phyloP scores from a whole-genome alignment of 2,113 vertebrate genomes.

The Nycticryphes semicollaris region DNA sequence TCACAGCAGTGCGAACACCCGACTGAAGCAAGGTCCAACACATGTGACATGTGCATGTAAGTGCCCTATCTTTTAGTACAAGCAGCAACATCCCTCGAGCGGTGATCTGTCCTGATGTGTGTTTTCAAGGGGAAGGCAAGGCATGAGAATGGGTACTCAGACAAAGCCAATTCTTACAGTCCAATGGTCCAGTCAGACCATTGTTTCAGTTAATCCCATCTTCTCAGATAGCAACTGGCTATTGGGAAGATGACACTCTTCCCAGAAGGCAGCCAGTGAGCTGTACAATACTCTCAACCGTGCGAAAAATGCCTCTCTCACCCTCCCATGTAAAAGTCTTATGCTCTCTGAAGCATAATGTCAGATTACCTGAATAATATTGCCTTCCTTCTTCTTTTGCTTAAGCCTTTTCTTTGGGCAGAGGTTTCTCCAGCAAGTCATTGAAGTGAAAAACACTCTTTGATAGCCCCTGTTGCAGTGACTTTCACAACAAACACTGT shows the following conservation, averaged over 20 bases:
- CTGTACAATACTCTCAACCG: background rate
- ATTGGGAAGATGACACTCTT: background rate
- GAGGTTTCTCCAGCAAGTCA: background rate
- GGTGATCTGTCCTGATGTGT: background rate
- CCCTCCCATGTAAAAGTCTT: background rate
- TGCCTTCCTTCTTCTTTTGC: background rate
- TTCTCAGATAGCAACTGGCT: constrained; percentile 16
- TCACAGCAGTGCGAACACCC: background rate
- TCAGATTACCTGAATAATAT: background rate
- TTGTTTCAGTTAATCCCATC: constrained; percentile 48
- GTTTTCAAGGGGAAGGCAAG: background rate
- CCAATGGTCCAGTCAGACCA: background rate
- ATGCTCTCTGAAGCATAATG: background rate
- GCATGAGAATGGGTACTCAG: background rate
- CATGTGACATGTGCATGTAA: background rate
- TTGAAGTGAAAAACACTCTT: background rate
- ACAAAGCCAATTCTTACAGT: constrained; percentile 32
- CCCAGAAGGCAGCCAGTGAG: background rate
- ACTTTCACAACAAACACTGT: background rate
- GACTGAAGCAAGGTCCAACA: background rate
- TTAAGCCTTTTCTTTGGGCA: background rate
- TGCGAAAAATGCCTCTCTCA: constrained; percentile 27
- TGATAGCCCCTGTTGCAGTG: background rate
- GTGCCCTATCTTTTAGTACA: background rate
- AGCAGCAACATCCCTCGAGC: background rate